Conservation (phyloP, 1,140 invertebrate species). For the Latrodectus geometricus region DNA sequence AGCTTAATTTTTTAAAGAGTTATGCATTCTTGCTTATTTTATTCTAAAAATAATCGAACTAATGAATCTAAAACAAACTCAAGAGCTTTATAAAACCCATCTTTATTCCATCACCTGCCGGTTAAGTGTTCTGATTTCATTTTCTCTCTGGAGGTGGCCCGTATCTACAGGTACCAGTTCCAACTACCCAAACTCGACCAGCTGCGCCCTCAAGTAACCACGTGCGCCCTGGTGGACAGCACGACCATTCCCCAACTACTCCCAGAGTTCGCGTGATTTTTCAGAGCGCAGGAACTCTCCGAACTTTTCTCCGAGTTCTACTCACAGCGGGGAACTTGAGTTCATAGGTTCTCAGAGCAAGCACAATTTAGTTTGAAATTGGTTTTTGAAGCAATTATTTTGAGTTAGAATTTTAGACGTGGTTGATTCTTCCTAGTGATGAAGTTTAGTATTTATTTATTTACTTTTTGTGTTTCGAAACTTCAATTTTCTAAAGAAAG, state of each 20-base stretch:
- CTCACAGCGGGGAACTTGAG: not conserved
- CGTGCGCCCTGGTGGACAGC: not conserved
- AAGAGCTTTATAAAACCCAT: no score
- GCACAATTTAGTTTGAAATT: not conserved
- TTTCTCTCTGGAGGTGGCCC: no score
- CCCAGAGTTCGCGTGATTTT: not conserved
- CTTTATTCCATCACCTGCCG: no score
- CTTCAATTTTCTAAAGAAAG: no score
- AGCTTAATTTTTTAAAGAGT: no score
- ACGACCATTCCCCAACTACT: not conserved
- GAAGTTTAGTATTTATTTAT: no score
- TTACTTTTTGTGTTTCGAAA: no score
- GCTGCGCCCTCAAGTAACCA: not conserved
- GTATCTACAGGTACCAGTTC: not conserved
- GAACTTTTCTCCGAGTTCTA: not conserved
- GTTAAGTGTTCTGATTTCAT: no score
- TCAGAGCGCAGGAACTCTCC: not conserved
- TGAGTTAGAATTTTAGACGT: not conserved
- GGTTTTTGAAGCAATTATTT: not conserved
- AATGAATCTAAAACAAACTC: no score
- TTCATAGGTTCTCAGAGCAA: not conserved
- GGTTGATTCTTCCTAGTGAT: no score
- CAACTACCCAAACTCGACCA: not conserved
- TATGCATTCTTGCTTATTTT: no score
- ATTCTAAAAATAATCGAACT: no score